Conservation (phyloP, 2,888 invertebrate genomes). For the Pimpla rufipes region DNA sequence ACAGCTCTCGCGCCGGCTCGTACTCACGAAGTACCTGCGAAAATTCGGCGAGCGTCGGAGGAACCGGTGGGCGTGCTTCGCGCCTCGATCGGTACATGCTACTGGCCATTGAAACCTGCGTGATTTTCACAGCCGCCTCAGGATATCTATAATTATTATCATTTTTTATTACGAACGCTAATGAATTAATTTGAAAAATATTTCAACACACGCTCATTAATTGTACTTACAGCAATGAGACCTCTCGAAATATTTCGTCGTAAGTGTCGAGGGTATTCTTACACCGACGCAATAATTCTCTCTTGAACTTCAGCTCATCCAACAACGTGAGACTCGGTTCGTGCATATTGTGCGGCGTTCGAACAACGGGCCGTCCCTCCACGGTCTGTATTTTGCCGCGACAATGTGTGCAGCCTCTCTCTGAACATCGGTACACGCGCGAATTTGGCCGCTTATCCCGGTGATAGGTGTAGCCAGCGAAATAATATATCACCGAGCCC, state of each 20-base stretch:
- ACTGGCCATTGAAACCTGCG: neutral
- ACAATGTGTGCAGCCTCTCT: neutral
- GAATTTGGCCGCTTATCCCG: conserved; percentile 8
- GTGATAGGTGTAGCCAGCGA: neutral
- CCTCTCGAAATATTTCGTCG: too few species aligned
- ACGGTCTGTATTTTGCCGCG: neutral
- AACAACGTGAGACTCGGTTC: neutral
- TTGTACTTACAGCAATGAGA: too few species aligned
- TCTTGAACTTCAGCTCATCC: neutral
- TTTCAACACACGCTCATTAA: neutral
- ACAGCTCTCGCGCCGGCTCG: neutral
- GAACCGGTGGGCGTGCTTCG: neutral
- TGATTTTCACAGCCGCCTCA: neutral
- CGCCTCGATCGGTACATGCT: conserved; percentile 4
- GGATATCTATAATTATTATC: conserved; percentile 3
- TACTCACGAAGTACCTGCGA: neutral
- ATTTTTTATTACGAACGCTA: neutral
- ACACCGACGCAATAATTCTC: conserved; percentile 6
- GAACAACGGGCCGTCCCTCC: neutral
- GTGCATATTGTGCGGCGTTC: conserved; percentile 12
- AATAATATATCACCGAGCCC: neutral
- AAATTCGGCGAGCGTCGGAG: neutral
- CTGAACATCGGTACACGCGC: neutral
- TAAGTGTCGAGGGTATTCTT: too few species aligned
- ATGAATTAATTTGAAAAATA: neutral